These are phyloP conservation scores for Ptilonorhynchus violaceus DNA, from an alignment of 2,113 vertebrate species.

Conservation along the genomic window DNA sequence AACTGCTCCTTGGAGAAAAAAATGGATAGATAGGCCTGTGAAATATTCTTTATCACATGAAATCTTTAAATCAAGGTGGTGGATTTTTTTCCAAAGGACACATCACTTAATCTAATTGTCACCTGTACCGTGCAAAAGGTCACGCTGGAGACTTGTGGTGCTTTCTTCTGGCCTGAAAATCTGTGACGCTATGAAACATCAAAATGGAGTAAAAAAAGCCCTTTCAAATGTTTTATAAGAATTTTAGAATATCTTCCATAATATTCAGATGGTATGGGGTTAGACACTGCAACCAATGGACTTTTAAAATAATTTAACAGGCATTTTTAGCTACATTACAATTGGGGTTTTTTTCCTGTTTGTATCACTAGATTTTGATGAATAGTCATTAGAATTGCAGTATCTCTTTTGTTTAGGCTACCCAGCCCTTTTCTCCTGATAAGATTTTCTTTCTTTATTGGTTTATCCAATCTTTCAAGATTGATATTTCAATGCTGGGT, in stretches of 20 bases:
- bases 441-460: background rate
- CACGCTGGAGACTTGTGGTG: background rate
- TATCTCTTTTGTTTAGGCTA: background rate
- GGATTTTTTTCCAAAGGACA: background rate
- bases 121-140: background rate
- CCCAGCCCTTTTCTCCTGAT: background rate
- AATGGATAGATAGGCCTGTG: background rate
- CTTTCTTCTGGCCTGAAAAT: background rate
- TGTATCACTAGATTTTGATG: background rate
- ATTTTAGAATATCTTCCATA: background rate
- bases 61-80: background rate
- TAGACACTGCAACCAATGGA: background rate
- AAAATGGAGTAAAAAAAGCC: background rate
- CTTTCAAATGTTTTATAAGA: background rate
- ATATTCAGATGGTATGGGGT: background rate
- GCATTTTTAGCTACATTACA: background rate
- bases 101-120: background rate
- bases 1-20: background rate
- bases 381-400: background rate
- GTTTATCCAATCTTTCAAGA: background rate
- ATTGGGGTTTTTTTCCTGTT: fast-evolving
- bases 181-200: background rate
- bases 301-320: background rate
- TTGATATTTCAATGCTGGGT: background rate
- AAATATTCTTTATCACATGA: background rate